Evolutionary conservation across 2,797 vertebrate species (phyloP).

Genomic region (Pseudopleuronectes americanus): DNA sequence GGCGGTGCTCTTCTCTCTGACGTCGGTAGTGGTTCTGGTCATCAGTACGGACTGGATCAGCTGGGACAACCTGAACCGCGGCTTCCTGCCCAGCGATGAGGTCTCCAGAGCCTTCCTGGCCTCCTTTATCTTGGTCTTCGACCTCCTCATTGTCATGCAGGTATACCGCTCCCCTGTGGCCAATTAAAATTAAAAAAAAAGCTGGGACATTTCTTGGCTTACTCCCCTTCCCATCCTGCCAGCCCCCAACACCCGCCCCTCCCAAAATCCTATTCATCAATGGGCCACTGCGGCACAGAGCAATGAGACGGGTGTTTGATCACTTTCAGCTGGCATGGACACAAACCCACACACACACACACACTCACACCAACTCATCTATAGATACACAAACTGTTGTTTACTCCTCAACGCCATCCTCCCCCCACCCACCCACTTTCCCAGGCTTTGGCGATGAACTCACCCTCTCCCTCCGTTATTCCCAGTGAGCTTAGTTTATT

Average conservation of each 20-base stretch:
- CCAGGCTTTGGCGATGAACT: conserved; percentile 42
- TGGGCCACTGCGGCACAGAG: conserved; percentile 67
- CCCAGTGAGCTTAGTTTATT: conserved; percentile 48
- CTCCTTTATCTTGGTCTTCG: conserved; percentile 98
- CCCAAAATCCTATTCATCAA: conserved; percentile 63
- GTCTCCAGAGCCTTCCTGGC: conserved; percentile 97
- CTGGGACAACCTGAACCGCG: conserved; percentile 98
- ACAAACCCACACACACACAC: conserved; percentile 29
- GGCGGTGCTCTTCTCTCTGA: conserved; percentile 94
- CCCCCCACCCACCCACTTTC: conserved; percentile 22
- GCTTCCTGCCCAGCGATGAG: conserved; percentile 97
- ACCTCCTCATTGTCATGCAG: conserved; percentile 99
- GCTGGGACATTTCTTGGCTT: conserved; percentile 67
- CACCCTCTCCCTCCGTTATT: conserved; percentile 16
- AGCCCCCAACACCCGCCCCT: conserved; percentile 15
- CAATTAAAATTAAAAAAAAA: conserved; percentile 70
- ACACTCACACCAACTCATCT: background rate
- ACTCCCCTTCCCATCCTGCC: conserved; percentile 54
- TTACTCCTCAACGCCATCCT: conserved; percentile 33
- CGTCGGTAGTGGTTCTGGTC: conserved; percentile 94
- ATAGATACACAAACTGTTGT: conserved; percentile 43
- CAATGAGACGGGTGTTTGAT: conserved; percentile 65
- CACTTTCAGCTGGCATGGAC: conserved; percentile 58
- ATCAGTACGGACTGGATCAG: conserved; percentile 99
- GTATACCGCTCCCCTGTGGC: conserved; percentile 81